Evolutionary conservation across 2,888 invertebrate genomes (phyloP).

Genomic region (Cristatella mucedo): DNA sequence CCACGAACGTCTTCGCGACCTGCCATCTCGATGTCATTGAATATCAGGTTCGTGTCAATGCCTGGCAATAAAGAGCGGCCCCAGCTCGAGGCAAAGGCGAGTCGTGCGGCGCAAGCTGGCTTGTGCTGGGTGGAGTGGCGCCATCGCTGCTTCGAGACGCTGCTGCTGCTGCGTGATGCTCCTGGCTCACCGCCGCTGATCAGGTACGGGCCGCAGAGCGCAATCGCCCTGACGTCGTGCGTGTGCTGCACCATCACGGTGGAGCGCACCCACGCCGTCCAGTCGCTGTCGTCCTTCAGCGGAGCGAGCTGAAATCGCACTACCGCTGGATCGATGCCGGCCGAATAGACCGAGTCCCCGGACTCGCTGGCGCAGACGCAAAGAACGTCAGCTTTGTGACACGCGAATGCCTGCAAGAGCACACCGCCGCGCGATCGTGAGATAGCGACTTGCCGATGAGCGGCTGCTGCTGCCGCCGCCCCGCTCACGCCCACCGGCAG

Average conservation of each 20-base stretch:
- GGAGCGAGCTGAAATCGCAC: conserved; percentile 46
- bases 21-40: conserved; percentile 9
- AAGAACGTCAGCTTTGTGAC: conserved; percentile 65
- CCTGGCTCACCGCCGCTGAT: conserved; percentile 47
- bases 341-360: conserved; percentile 25
- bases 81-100: too few relatives aligned
- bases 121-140: too few relatives aligned
- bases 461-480: too few relatives aligned
- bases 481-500: too few relatives aligned
- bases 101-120: too few relatives aligned
- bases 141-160: too few relatives aligned
- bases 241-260: conserved; percentile 62
- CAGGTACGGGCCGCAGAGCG: conserved; percentile 49
- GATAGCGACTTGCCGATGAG: too few relatives aligned
- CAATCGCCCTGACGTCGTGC: conserved; percentile 66
- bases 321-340: conserved; percentile 58
- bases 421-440: too few relatives aligned
- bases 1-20: conserved; percentile 54
- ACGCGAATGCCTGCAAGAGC: conserved; percentile 44
- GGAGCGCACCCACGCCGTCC: conserved; percentile 57
- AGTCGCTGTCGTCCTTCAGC: conserved; percentile 47
- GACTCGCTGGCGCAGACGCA: conserved; percentile 47
- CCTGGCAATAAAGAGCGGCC: conserved; percentile 36
- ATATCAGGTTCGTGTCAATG: conserved; percentile 54
- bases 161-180: too few relatives aligned